A percentile compares a stretch with the other conserved stretches of the same genome.
phyloP scores from a whole-genome alignment of 2,888 invertebrate species.

The Eristalis arbustorum region DNA sequence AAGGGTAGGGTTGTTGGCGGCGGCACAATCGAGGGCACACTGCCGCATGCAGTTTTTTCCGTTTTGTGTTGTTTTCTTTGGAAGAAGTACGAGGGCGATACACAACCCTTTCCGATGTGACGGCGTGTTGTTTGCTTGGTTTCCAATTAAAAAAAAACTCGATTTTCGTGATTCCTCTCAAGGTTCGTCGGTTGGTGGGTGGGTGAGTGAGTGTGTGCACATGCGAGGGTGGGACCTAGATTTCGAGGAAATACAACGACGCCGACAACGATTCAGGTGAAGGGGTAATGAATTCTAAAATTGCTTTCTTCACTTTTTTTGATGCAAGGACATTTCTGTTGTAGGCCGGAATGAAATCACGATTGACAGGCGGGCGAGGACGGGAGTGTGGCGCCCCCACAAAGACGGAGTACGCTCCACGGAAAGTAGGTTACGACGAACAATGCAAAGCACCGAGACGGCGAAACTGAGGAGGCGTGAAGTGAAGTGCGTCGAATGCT shows the following conservation, averaged over 20 bases:
- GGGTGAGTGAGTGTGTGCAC: background rate
- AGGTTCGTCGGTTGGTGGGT: background rate
- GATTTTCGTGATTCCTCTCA: constrained; percentile 28
- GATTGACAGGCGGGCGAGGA: background rate
- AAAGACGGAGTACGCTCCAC: background rate
- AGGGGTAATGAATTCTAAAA: constrained; percentile 46
- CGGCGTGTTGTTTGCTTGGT: constrained; percentile 38
- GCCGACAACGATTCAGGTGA: constrained; percentile 13
- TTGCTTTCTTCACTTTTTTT: background rate
- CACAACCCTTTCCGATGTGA: background rate
- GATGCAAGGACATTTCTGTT: background rate
- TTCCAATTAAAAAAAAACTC: constrained; percentile 58
- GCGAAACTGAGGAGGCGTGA: background rate
- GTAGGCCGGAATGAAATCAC: background rate
- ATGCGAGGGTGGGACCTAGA: constrained; percentile 19
- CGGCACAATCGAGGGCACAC: background rate
- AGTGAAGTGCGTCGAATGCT: background rate
- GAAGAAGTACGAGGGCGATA: background rate
- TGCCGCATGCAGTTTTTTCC: too few relatives aligned
- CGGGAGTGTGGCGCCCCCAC: background rate
- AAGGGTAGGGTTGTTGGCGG: constrained; percentile 20
- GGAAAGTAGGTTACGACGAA: background rate
- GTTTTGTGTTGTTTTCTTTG: background rate
- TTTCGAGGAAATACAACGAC: background rate
- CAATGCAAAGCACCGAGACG: background rate